Percentiles rank a stretch among this genome's conserved stretches.
phyloP scores from a whole-genome alignment of 2,113 vertebrate genomes.

The Triplophysa dalaica region DNA sequence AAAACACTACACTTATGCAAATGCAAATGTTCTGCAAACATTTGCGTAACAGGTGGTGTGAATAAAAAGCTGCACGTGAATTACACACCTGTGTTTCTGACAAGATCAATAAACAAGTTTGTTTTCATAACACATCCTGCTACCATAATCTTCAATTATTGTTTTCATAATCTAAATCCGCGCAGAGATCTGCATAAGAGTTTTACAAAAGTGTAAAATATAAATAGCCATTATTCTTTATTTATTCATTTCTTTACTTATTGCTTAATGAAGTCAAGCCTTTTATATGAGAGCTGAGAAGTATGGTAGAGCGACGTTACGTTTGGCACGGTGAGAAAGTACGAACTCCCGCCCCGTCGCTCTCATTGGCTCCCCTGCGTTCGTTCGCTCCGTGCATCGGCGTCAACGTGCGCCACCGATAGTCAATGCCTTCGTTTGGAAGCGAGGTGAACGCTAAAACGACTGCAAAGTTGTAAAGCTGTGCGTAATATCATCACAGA shows the following conservation, averaged over 20 bases:
- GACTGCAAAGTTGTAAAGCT: constrained; percentile 70
- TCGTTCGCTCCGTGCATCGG: constrained; percentile 62
- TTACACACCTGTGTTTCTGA: neutral
- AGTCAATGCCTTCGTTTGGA: constrained; percentile 21
- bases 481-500: neutral
- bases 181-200: no score
- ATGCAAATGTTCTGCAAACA: neutral
- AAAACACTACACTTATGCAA: neutral
- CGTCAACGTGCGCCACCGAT: constrained; percentile 45
- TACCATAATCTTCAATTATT: no score
- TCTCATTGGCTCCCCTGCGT: constrained; percentile 60
- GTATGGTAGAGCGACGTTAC: neutral
- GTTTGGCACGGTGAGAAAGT: neutral
- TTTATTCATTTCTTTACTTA: no score
- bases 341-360: constrained; percentile 59
- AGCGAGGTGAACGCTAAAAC: constrained; percentile 63
- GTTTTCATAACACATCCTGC: no score
- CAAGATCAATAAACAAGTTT: no score
- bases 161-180: no score
- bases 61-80: neutral
- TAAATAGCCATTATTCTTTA: no score
- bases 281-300: no score
- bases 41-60: neutral
- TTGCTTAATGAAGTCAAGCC: neutral
- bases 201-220: no score